A percentile compares a stretch with the other conserved stretches of the same genome.
These are phyloP conservation scores for Leptopilina clavipes DNA, from an alignment of 1,140 invertebrate genomes.

Conservation along the genomic window DNA sequence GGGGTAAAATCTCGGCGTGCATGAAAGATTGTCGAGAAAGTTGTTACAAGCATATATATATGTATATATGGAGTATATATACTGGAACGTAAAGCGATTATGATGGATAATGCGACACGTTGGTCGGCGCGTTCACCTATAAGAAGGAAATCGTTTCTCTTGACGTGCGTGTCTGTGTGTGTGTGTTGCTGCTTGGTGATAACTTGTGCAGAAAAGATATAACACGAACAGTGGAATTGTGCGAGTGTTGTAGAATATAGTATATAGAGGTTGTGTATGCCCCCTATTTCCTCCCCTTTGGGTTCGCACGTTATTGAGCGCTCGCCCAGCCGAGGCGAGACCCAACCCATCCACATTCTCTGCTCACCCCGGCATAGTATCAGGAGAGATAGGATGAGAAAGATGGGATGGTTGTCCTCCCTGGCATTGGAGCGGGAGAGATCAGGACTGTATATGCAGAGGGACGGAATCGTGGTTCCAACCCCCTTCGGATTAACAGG, in stretches of 20 bases:
- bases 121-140: slow-evolving; percentile 38
- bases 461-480: slow-evolving; percentile 2
- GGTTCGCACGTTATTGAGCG: slow-evolving; percentile 76
- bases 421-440: slow-evolving; percentile 22
- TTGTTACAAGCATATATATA: slow-evolving; percentile 31
- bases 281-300: slow-evolving; percentile 71
- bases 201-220: slow-evolving; percentile 28
- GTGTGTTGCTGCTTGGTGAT: slow-evolving; percentile 10
- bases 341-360: slow-evolving; percentile 72
- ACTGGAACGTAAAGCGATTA: slow-evolving; percentile 62
- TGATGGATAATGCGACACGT: slow-evolving; percentile 61
- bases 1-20: slow-evolving; percentile 17
- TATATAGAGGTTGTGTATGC: slow-evolving; percentile 53
- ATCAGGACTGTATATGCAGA: slow-evolving; percentile 7
- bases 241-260: slow-evolving; percentile 21
- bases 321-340: slow-evolving; percentile 74
- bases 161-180: not conserved
- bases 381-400: slow-evolving; percentile 54
- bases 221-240: not conserved
- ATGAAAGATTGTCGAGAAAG: slow-evolving; percentile 42
- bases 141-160: slow-evolving; percentile 21
- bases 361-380: slow-evolving; percentile 61
- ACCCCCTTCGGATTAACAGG: slow-evolving; percentile 9
- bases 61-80: too few species aligned
- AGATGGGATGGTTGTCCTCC: slow-evolving; percentile 40